phyloP scores from a whole-genome alignment of 2,113 vertebrate species.

The Macaca nemestrina region DNA sequence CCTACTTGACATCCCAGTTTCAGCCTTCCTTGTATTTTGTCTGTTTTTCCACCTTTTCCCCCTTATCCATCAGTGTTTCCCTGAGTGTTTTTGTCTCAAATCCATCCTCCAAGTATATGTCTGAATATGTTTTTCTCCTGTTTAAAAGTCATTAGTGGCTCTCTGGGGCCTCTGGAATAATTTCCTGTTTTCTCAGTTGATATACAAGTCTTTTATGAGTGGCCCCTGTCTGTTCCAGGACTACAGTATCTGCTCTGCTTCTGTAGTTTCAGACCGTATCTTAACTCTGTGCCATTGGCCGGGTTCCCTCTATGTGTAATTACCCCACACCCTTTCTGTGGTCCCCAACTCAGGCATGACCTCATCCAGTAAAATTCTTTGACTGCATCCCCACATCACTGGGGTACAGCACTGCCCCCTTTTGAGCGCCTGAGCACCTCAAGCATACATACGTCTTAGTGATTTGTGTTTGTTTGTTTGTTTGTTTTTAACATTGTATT shows the following conservation, averaged over 20 bases:
- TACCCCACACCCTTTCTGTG: background rate
- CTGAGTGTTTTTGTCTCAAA: background rate
- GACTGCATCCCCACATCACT: fast-evolving
- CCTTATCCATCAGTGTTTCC: background rate
- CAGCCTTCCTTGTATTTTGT: background rate
- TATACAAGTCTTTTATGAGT: background rate
- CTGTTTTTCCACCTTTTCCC: background rate
- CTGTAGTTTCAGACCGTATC: background rate
- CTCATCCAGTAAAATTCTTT: background rate
- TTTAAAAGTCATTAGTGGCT: background rate
- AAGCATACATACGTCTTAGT: fast-evolving
- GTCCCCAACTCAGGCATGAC: background rate
- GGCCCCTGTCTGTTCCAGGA: background rate
- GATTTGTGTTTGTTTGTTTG: background rate
- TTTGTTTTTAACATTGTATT: background rate
- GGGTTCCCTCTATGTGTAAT: background rate
- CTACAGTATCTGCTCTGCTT: fast-evolving
- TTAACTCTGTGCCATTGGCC: background rate
- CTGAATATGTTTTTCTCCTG: background rate
- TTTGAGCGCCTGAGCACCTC: background rate
- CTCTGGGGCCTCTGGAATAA: background rate
- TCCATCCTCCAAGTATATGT: background rate
- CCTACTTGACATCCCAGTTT: too few relatives aligned
- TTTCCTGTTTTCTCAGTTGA: background rate
- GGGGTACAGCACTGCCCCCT: background rate